phyloP scores from a whole-genome alignment of 2,113 vertebrate species.

The Gallinago media region DNA sequence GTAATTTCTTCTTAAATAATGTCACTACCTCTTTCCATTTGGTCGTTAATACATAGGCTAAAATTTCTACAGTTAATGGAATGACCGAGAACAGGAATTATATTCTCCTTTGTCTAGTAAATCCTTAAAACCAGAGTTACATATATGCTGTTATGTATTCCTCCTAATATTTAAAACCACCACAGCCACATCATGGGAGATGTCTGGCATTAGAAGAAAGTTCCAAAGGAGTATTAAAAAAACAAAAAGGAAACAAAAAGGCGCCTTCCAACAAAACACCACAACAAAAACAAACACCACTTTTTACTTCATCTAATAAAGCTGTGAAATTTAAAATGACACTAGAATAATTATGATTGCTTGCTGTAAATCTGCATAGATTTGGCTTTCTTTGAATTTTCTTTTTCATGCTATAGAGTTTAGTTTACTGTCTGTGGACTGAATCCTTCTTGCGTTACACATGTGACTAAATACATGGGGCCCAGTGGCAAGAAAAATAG shows the following conservation, averaged over 20 bases:
- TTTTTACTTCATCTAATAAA: neutral
- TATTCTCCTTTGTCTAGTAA: neutral
- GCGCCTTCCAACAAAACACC: neutral
- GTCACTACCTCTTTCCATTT: neutral
- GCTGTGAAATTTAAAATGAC: neutral
- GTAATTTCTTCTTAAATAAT: neutral
- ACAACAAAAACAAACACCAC: neutral
- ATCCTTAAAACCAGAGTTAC: neutral
- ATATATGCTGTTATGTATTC: neutral
- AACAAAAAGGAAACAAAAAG: neutral
- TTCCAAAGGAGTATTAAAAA: neutral
- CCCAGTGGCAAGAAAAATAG: neutral
- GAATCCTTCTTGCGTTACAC: neutral
- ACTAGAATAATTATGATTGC: neutral
- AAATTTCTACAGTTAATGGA: neutral
- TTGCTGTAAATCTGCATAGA: neutral
- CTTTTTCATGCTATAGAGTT: neutral
- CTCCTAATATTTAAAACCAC: neutral
- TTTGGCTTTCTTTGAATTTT: neutral
- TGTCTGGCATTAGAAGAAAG: neutral
- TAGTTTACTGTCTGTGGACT: conserved; percentile 14
- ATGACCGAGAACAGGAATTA: neutral
- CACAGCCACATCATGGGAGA: neutral
- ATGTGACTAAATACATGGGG: neutral
- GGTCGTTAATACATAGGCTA: neutral